Evolutionary conservation across 2,113 vertebrate species (phyloP).

Genomic region (Plecotus auritus): DNA sequence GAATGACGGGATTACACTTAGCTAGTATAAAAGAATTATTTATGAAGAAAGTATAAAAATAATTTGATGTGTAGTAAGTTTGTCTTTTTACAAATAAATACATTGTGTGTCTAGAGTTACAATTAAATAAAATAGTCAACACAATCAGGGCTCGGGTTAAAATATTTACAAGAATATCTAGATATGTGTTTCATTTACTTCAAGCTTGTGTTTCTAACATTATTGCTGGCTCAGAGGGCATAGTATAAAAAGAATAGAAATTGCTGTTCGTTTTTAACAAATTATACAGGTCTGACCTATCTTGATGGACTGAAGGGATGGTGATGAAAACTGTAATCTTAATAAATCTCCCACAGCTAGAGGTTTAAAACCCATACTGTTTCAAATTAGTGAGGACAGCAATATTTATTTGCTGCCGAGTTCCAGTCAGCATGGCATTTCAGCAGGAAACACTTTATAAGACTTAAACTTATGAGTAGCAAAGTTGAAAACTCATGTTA

Average conservation of each 20-base stretch:
- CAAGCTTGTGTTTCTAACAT: background rate
- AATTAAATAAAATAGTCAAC: slow-evolving; percentile 36
- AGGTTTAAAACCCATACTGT: slow-evolving; percentile 82
- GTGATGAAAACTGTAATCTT: slow-evolving; percentile 81
- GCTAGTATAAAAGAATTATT: background rate
- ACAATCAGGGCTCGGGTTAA: slow-evolving; percentile 39
- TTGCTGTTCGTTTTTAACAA: slow-evolving; percentile 43
- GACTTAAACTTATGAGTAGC: slow-evolving; percentile 74
- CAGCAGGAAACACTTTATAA: slow-evolving; percentile 79
- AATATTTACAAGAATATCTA: slow-evolving; percentile 38
- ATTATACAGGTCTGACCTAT: slow-evolving; percentile 72
- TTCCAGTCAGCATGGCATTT: slow-evolving; percentile 79
- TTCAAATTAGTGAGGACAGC: slow-evolving; percentile 85
- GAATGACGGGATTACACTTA: background rate
- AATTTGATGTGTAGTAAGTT: slow-evolving; percentile 23
- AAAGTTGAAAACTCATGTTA: slow-evolving; percentile 69
- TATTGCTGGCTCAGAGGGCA: background rate
- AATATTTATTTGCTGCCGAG: slow-evolving; percentile 84
- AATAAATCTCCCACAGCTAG: slow-evolving; percentile 82
- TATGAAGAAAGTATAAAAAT: slow-evolving; percentile 32
- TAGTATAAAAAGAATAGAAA: slow-evolving; percentile 68
- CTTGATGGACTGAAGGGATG: slow-evolving; percentile 76
- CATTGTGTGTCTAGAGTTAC: slow-evolving; percentile 39
- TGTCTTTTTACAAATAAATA: slow-evolving; percentile 5
- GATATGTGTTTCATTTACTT: slow-evolving; percentile 60